These are phyloP conservation scores for Ursus arctos DNA, from an alignment of 2,113 vertebrate genomes.

Conservation along the genomic window DNA sequence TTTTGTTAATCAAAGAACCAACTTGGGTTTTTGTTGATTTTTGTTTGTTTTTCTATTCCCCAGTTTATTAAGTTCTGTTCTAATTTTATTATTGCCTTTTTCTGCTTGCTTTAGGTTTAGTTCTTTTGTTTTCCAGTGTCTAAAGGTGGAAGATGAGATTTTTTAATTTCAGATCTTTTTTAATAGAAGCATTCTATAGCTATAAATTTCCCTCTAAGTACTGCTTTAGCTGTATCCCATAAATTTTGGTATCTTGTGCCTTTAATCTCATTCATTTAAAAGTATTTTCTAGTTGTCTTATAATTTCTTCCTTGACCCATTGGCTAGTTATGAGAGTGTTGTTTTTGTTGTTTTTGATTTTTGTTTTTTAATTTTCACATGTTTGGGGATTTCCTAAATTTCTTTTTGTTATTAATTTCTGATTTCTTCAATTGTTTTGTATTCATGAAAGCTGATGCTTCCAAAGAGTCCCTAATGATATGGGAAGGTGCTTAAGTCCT, in stretches of 20 bases:
- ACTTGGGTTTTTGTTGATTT: conserved; percentile 40
- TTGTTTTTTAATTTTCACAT: background rate
- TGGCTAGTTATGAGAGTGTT: background rate
- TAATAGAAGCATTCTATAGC: background rate
- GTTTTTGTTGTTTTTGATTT: background rate
- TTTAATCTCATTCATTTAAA: conserved; percentile 24
- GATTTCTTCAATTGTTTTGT: background rate
- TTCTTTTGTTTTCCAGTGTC: background rate
- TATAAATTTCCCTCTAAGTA: background rate
- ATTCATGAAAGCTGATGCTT: background rate
- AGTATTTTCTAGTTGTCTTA: background rate
- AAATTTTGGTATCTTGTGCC: background rate
- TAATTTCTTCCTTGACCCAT: background rate
- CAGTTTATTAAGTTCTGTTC: conserved; percentile 8
- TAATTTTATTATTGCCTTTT: background rate
- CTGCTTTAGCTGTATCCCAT: background rate
- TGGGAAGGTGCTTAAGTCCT: background rate
- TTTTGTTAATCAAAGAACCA: background rate
- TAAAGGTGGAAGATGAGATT: background rate
- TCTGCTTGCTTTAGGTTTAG: conserved; percentile 1
- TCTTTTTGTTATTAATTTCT: background rate
- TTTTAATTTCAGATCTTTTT: background rate
- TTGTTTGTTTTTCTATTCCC: background rate
- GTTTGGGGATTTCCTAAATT: background rate
- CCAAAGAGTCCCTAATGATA: background rate